These are phyloP conservation scores for Coracopsis vasa DNA, from an alignment of 2,113 vertebrate species.

Conservation along the genomic window DNA sequence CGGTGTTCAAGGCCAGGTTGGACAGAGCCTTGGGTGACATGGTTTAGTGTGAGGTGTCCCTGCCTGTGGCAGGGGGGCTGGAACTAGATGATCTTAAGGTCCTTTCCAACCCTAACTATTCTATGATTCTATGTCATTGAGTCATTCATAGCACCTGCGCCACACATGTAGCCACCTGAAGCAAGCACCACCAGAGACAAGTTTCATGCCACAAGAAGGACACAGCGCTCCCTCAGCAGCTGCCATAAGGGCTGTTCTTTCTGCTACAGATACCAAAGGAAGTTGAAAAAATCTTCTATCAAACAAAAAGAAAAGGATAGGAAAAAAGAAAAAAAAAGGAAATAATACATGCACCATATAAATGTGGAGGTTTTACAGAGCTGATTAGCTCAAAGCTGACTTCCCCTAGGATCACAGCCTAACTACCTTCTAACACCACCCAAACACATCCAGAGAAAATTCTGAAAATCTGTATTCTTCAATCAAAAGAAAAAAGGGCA, in stretches of 20 bases:
- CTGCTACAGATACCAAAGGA: neutral
- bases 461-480: neutral
- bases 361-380: neutral
- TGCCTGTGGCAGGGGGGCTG: too few relatives aligned
- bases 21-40: too few relatives aligned
- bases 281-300: neutral
- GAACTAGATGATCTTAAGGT: too few relatives aligned
- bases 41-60: too few relatives aligned
- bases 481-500: neutral
- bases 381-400: neutral
- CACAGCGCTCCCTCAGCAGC: fast-evolving
- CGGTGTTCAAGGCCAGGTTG: too few relatives aligned
- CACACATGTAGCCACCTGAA: neutral
- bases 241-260: neutral
- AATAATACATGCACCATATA: neutral
- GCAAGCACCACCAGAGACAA: neutral
- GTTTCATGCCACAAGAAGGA: neutral
- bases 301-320: neutral
- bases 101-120: too few relatives aligned
- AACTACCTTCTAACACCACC: neutral
- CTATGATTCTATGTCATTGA: neutral
- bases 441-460: neutral
- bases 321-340: fast-evolving
- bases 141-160: neutral
- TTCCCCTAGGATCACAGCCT: neutral